Evolutionary conservation across 23 tunicate genomes (phyloP).

Genomic region (Styela plicata): DNA sequence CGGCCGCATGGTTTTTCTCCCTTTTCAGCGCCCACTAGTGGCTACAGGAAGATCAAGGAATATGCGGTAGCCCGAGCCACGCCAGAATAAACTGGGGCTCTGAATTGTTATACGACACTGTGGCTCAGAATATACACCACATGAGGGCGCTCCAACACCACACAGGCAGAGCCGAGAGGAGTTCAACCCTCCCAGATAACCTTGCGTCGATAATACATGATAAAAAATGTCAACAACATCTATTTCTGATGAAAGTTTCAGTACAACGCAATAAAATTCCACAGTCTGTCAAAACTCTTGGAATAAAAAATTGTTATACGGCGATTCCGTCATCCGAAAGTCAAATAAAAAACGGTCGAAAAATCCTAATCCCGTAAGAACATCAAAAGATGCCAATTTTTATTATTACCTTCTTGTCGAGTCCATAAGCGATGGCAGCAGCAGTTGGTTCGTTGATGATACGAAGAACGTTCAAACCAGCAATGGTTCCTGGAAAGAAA

Average conservation of each 20-base stretch:
- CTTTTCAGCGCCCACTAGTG: constrained; percentile 48
- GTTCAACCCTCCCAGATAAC: constrained; percentile 71
- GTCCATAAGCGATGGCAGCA: constrained; percentile 85
- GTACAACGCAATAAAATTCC: no score
- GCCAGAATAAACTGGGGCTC: neutral
- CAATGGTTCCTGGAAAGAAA: constrained; percentile 34
- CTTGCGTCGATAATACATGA: constrained; percentile 40
- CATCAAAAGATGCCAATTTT: no score
- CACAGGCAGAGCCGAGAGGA: constrained; percentile 76
- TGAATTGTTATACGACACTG: constrained; percentile 38
- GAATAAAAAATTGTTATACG: no score
- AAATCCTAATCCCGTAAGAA: no score
- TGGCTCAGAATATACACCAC: constrained; percentile 69
- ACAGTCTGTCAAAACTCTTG: no score
- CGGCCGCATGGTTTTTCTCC: constrained; percentile 67
- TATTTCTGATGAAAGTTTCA: no score
- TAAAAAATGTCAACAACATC: no score
- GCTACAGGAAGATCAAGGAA: constrained; percentile 63
- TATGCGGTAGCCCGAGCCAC: constrained; percentile 37
- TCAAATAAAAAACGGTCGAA: no score
- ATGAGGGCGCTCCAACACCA: constrained; percentile 55
- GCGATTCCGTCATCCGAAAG: no score
- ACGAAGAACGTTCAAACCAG: constrained; percentile 73
- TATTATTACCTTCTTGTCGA: constrained; percentile 83
- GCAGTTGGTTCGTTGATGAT: constrained; percentile 92